Evolutionary conservation across 1,140 invertebrate genomes (phyloP).

Genomic region (Brachionus koreanus): DNA sequence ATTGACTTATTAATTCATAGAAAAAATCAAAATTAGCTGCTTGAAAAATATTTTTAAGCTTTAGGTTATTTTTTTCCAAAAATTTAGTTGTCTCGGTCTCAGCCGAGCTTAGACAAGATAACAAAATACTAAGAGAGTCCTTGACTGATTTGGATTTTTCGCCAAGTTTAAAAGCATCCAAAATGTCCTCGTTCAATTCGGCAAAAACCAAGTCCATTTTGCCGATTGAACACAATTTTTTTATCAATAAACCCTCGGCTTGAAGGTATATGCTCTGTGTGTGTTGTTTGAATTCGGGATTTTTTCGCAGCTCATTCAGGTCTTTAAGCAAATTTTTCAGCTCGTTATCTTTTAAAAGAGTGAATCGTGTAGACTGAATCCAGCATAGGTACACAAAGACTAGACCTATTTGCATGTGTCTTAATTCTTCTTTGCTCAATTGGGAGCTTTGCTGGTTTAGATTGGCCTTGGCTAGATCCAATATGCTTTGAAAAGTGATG

Average conservation of each 20-base stretch:
- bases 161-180: background rate
- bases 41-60: conserved; percentile 13
- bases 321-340: background rate
- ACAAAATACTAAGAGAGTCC: background rate
- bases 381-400: conserved; percentile 22
- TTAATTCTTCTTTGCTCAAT: conserved; percentile 19
- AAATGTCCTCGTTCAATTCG: background rate
- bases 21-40: conserved; percentile 29
- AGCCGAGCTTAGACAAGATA: background rate
- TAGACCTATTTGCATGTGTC: conserved; percentile 44
- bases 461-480: conserved; percentile 14
- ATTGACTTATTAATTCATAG: conserved; percentile 31
- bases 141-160: background rate
- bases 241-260: background rate
- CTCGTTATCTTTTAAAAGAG: background rate
- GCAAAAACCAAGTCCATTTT: background rate
- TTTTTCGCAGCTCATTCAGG: background rate
- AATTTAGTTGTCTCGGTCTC: background rate
- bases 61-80: conserved; percentile 8
- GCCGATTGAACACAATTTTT: background rate
- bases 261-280: conserved; percentile 30
- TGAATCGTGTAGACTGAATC: conserved; percentile 1
- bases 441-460: background rate
- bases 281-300: conserved; percentile 10
- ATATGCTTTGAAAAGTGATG: background rate